phyloP scores from a whole-genome alignment of 2,888 invertebrate species.

The Desoria tigrina region DNA sequence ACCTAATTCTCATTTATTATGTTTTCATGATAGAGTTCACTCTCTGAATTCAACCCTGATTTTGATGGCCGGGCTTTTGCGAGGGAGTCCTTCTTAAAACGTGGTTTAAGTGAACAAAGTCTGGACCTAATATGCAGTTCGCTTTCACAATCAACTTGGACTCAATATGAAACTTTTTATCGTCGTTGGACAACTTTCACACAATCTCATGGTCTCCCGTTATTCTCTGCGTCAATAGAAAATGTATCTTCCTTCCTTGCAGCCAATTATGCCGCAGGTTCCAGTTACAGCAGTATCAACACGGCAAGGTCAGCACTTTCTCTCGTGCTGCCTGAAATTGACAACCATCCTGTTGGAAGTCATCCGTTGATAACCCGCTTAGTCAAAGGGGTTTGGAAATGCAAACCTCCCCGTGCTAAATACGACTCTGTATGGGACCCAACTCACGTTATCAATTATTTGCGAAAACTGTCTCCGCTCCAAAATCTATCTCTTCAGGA shows the following conservation, averaged over 20 bases:
- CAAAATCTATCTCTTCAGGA: no score
- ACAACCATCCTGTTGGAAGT: slow-evolving; percentile 16
- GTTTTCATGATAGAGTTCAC: slow-evolving; percentile 31
- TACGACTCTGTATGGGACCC: slow-evolving; percentile 37
- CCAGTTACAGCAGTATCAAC: slow-evolving; percentile 32
- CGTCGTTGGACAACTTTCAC: no score
- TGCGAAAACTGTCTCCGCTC: no score
- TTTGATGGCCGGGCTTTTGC: not conserved
- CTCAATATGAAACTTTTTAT: not conserved
- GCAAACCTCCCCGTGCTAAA: slow-evolving; percentile 21
- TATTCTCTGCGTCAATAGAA: not conserved
- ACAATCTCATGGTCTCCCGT: not conserved
- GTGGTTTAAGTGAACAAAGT: not conserved
- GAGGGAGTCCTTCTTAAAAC: not conserved
- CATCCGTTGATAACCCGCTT: slow-evolving; percentile 24
- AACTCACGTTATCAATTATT: slow-evolving; percentile 10
- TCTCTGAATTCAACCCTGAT: not conserved
- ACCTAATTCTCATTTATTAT: slow-evolving; percentile 22
- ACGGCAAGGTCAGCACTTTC: slow-evolving; percentile 32
- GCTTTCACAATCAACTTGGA: not conserved
- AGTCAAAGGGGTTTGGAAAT: slow-evolving; percentile 27
- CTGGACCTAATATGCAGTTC: not conserved
- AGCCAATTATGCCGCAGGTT: not conserved
- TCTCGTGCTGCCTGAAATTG: not conserved
- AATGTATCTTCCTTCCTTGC: not conserved